Conservation (phyloP, 2,113 vertebrate species). For the Xiphophorus maculatus region DNA sequence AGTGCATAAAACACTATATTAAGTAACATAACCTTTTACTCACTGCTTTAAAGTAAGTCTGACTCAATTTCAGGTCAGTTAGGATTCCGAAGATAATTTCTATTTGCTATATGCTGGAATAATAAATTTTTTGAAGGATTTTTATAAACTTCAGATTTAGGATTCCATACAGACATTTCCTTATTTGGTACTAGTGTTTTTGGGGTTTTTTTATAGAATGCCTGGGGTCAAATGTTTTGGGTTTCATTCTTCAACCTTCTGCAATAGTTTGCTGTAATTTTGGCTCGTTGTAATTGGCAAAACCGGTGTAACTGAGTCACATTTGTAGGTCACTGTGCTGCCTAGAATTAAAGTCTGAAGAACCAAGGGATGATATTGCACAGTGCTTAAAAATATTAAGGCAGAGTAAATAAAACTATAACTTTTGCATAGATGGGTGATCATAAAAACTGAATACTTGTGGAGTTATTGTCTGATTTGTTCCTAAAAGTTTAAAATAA, state of each 20-base stretch:
- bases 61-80: too few species aligned
- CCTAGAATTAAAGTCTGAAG: neutral
- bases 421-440: neutral
- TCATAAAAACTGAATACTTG: neutral
- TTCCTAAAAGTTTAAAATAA: slow-evolving; percentile 2
- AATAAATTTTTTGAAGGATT: too few species aligned
- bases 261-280: neutral
- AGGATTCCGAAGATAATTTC: too few species aligned
- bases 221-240: too few species aligned
- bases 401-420: neutral
- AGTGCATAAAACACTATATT: too few species aligned
- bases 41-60: too few species aligned
- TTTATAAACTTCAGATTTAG: too few species aligned
- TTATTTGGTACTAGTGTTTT: too few species aligned
- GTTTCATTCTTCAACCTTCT: neutral
- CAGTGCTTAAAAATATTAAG: neutral
- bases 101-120: too few species aligned
- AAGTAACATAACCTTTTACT: too few species aligned
- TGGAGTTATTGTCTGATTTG: neutral
- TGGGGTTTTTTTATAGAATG: too few species aligned
- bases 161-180: too few species aligned
- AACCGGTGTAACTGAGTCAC: neutral
- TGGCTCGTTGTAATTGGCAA: neutral
- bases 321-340: neutral
- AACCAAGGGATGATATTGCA: neutral